Percentiles rank a stretch among this genome's conserved stretches.
phyloP scores from a whole-genome alignment of 1,140 invertebrate species.

The Tribolium castaneum region DNA sequence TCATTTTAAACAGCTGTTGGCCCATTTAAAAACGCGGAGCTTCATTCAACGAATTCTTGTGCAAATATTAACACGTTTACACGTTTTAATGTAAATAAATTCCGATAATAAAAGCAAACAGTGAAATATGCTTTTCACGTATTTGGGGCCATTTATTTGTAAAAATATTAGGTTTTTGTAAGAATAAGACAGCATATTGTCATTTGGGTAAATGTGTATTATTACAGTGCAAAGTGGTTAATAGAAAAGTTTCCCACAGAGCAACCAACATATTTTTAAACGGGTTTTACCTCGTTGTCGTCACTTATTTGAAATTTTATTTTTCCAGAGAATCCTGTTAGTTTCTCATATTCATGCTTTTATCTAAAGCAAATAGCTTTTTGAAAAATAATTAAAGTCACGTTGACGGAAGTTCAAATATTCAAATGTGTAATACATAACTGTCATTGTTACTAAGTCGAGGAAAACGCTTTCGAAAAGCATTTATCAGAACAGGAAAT shows the following conservation, averaged over 20 bases:
- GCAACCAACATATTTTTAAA: not conserved
- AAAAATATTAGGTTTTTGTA: not conserved
- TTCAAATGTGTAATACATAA: not conserved
- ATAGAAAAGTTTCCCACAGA: not conserved
- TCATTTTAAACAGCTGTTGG: not conserved
- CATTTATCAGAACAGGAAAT: not conserved
- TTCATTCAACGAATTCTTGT: constrained; percentile 11
- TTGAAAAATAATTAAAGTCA: not conserved
- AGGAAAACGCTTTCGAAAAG: too few species aligned
- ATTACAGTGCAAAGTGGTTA: not conserved
- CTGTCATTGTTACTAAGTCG: too few species aligned
- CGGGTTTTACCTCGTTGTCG: not conserved
- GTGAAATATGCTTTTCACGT: not conserved
- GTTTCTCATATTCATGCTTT: not conserved
- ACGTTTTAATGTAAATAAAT: constrained; percentile 10
- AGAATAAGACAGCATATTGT: not conserved
- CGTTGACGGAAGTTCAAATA: not conserved
- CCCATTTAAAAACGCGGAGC: not conserved
- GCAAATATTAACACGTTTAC: constrained; percentile 14
- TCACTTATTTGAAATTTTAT: not conserved
- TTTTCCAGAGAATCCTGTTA: not conserved
- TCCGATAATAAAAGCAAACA: not conserved
- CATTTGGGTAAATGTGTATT: not conserved
- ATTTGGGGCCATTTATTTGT: not conserved
- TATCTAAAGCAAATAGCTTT: not conserved